Evolutionary conservation across 2,888 invertebrate species (phyloP), one percentile per base, ranked within the genome.

Genomic region (Pardosa pseudoannulata): DNA sequence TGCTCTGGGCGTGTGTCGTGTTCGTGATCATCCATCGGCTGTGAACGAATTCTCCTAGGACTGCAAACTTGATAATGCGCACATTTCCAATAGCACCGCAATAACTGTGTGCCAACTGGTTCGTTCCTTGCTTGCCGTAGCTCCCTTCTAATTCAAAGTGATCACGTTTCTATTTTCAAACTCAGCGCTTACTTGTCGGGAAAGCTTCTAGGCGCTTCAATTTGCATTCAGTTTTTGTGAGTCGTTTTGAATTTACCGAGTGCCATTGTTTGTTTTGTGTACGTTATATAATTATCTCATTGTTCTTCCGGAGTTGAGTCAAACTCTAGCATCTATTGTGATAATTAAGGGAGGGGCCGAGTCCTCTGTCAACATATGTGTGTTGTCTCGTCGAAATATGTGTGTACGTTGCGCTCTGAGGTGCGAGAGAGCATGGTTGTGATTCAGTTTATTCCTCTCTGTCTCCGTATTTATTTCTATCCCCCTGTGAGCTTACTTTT

Each of bases 61-160:
- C 81, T 68, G 81, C 74, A 82, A 82, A 75, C n/a, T 82, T 75
- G 81, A 82, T 62, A 82, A 82, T 82, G 75, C 81, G 81, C 81
- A 82, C 81, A 82, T 75, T 71, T 82, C 75, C 73, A 75, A 82
- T 70, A 82, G 81, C 81, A 75, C 81, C 46, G 75, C 81, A 41
- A 79, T 67, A 74, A 81, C 67, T 74, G 68, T 70, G 80, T 70
- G 75, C 74, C 68, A 75, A 82, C 68, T 56, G 75, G 75, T 70
- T 82, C 81, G 75, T 82, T 82, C 81, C 81, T 75, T 64, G 81
- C 81, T 82, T 82, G 50, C 28, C 50, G 50, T 82, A 82, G 81
- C 75, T 82, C 56, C 56, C 32, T 74, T 80, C 41, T 67, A 65
- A 75, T 62, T 79, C 46, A 50, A 81, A 39, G 62, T 23, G 41